Base-by-base conservation (phyloP, 2,797 vertebrate genomes). In the Smutsia temminckii region DNA sequence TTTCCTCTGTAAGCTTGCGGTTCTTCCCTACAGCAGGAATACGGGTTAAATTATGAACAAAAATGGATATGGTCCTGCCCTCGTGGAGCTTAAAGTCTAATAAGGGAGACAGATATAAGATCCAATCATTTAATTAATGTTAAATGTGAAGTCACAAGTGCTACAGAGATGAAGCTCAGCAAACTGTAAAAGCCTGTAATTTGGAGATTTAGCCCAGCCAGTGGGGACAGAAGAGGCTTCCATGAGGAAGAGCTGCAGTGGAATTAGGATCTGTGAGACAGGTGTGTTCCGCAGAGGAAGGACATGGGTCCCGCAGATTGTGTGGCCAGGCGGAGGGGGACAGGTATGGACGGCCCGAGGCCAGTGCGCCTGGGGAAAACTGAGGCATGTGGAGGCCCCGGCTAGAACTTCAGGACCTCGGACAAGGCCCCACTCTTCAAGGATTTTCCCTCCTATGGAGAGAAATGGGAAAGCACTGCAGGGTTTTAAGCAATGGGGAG, bases 1-100 rank as follows among this genome's bases (percentile, higher is more conserved):
- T 20, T 0, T 29, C 21, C 9, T 34, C 17, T 20, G 13, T 8
- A 12, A 27, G 5, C 8, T 11, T 13, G 7, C 1, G 40, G 25
- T 8, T 80, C 53, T 53, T 88, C 63, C 40, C 11, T 8, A 61
- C 23, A 16, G 8, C 27, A 68, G 40, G 3, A 37, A 25, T 21
- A 18, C 27, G 57, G 20, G 49, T 29, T 46, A 87, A 74, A 74
- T 8, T 20, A 20, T 16, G 14, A 74, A 23, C 18, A 25, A 34
- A 40, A 63, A 32, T 2, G 29, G 12, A 17, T 27, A n/a, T 0
- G 8, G 18, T 23, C 61, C 16, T 72, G 64, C 20, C 42, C 17
- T 92, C 37, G 49, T 0, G 16, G 25, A 74, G 8, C 14, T 16
- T 32, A 12, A 78, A 57, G 25, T 40, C 64, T 46, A 37, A 27